These are phyloP conservation scores for Hermaeophaga mercurialis DNA, from an alignment of 2,888 invertebrate genomes.

Conservation along the genomic window DNA sequence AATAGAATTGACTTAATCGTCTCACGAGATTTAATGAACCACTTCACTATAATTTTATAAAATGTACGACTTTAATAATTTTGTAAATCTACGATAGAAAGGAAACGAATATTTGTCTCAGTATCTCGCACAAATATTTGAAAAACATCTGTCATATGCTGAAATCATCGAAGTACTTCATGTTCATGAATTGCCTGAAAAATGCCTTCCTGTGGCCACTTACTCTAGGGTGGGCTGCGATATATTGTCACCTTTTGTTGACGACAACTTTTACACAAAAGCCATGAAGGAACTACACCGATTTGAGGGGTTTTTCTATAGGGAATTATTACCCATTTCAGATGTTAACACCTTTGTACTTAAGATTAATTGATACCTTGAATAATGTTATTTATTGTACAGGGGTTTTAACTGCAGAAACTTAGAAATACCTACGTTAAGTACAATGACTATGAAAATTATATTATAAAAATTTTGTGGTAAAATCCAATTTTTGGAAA, in stretches of 20 bases:
- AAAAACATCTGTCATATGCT: conserved; percentile 32
- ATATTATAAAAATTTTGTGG: no score
- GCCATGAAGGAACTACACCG: conserved; percentile 46
- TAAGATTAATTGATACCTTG: conserved; percentile 33
- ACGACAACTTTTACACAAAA: conserved; percentile 40
- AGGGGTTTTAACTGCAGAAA: no score
- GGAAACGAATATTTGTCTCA: no score
- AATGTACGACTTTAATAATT: no score
- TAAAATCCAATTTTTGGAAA: no score
- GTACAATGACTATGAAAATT: no score
- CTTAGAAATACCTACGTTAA: no score
- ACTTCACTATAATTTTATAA: no score
- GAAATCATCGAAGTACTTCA: conserved; percentile 28
- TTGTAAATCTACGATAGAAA: no score
- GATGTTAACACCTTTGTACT: conserved; percentile 30
- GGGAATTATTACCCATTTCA: conserved; percentile 33
- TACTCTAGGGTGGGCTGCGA: conserved; percentile 42
- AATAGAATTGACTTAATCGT: no score
- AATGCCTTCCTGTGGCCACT: conserved; percentile 40
- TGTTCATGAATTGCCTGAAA: conserved; percentile 30
- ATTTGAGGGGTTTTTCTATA: conserved; percentile 42
- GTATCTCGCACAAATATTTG: no score
- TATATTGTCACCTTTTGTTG: conserved; percentile 45
- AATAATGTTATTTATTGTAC: conserved; percentile 32
- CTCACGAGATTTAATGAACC: no score